These are phyloP conservation scores for Elephas maximus DNA, from an alignment of 2,113 vertebrate species.

Conservation along the genomic window DNA sequence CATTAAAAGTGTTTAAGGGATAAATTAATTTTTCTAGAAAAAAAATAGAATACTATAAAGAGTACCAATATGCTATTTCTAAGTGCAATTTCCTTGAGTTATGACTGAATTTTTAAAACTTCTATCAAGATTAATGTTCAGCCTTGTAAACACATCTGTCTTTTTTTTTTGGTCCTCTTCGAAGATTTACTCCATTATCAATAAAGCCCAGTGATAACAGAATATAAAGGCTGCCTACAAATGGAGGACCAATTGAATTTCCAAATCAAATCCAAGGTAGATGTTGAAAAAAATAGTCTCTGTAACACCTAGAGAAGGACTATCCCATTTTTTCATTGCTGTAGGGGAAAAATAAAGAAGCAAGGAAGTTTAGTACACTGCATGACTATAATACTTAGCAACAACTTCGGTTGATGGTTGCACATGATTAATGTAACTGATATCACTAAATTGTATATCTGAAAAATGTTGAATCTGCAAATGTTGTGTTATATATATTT, in stretches of 20 bases:
- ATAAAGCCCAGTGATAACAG: not conserved
- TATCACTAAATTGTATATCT: not conserved
- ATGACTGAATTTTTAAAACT: slow-evolving; percentile 29
- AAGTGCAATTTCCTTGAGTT: not conserved
- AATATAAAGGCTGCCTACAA: not conserved
- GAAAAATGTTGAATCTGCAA: not conserved
- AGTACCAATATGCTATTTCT: not conserved
- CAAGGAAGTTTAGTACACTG: not conserved
- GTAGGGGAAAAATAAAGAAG: not conserved
- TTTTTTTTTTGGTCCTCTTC: not conserved
- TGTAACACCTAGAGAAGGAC: not conserved
- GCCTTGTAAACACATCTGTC: slow-evolving; percentile 17
- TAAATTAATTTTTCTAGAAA: not conserved
- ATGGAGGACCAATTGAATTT: not conserved
- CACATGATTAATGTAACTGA: not conserved
- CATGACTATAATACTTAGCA: not conserved
- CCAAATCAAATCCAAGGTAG: slow-evolving; percentile 16
- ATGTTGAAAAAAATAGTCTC: not conserved
- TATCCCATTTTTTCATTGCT: not conserved
- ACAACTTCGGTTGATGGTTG: not conserved
- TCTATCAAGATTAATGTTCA: slow-evolving; percentile 34
- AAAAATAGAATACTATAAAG: not conserved
- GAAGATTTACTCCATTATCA: not conserved
- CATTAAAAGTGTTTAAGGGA: not conserved
- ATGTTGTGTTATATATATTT: not conserved